phyloP scores from a whole-genome alignment of 2,888 invertebrate species.

The Lampropteryx suffumata region DNA sequence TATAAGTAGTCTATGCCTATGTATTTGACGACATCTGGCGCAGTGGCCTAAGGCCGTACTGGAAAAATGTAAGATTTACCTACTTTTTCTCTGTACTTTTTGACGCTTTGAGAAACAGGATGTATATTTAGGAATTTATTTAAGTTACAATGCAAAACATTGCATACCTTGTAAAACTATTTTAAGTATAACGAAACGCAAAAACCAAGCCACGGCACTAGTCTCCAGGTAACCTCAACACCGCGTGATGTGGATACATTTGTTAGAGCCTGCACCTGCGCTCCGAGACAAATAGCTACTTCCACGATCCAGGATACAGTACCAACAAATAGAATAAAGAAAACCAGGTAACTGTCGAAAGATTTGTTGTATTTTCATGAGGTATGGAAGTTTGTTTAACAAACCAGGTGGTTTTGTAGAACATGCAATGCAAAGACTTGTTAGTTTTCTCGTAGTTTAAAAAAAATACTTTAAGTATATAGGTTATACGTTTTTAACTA shows the following conservation, averaged over 20 bases:
- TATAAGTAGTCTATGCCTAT: too few relatives aligned
- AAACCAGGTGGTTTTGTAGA: neutral
- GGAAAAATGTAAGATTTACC: too few relatives aligned
- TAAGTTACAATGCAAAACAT: too few relatives aligned
- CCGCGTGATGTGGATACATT: constrained; percentile 22
- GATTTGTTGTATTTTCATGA: constrained; percentile 10
- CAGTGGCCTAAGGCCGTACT: too few relatives aligned
- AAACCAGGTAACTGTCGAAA: neutral
- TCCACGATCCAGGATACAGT: constrained; percentile 2
- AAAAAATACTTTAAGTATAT: too few relatives aligned
- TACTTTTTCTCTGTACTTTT: too few relatives aligned
- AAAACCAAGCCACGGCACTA: constrained; percentile 5
- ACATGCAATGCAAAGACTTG: neutral
- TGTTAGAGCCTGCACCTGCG: constrained; percentile 14
- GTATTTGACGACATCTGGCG: too few relatives aligned
- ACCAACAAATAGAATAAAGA: constrained; percentile 11
- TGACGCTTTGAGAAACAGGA: too few relatives aligned
- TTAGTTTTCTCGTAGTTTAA: neutral
- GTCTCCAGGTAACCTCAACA: constrained; percentile 18
- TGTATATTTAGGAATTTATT: too few relatives aligned
- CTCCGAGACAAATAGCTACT: constrained; percentile 10
- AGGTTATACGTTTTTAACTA: too few relatives aligned
- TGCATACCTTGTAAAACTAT: neutral
- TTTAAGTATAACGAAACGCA: neutral
- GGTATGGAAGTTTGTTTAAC: constrained; percentile 4